These are phyloP conservation scores for Xiphophorus maculatus DNA, from an alignment of 2,113 vertebrate genomes.

Conservation along the genomic window DNA sequence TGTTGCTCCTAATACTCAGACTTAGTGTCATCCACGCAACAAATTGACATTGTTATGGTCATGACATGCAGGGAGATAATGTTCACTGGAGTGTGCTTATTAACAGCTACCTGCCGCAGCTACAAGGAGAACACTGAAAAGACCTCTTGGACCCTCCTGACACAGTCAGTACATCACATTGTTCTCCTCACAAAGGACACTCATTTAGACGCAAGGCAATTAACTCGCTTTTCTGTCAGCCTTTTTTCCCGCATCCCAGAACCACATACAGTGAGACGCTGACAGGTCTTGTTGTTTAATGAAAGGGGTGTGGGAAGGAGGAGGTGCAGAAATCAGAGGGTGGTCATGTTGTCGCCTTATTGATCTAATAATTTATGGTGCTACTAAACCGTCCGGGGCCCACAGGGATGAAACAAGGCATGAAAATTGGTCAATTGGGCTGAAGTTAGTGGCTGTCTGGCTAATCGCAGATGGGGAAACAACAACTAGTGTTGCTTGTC, in stretches of 20 bases:
- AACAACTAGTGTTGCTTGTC: not conserved
- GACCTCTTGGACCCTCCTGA: constrained; percentile 68
- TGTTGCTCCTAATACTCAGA: not conserved
- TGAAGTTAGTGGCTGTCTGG: constrained; percentile 54
- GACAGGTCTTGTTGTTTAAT: constrained; percentile 54
- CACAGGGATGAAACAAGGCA: constrained; percentile 65
- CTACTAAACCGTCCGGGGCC: constrained; percentile 47
- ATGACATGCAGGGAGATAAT: constrained; percentile 63
- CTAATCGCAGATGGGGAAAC: constrained; percentile 36
- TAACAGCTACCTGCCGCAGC: constrained; percentile 71
- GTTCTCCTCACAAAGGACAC: constrained; percentile 75
- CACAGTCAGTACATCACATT: constrained; percentile 74
- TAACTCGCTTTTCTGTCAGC: constrained; percentile 63
- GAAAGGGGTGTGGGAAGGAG: constrained; percentile 45
- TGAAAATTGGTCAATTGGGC: constrained; percentile 65
- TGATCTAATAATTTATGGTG: constrained; percentile 75
- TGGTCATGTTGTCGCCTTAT: constrained; percentile 70
- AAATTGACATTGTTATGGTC: constrained; percentile 61
- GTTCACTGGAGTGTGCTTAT: constrained; percentile 66
- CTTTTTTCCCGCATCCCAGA: constrained; percentile 46
- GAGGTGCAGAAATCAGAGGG: constrained; percentile 65
- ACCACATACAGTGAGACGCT: constrained; percentile 67
- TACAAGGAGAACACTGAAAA: constrained; percentile 62
- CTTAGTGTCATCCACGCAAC: constrained; percentile 46
- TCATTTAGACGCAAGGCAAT: constrained; percentile 74